Percentiles rank a stretch among this genome's conserved stretches.
Conservation (phyloP, 2,113 vertebrate genomes). For the Campylomormyrus tamandua region DNA sequence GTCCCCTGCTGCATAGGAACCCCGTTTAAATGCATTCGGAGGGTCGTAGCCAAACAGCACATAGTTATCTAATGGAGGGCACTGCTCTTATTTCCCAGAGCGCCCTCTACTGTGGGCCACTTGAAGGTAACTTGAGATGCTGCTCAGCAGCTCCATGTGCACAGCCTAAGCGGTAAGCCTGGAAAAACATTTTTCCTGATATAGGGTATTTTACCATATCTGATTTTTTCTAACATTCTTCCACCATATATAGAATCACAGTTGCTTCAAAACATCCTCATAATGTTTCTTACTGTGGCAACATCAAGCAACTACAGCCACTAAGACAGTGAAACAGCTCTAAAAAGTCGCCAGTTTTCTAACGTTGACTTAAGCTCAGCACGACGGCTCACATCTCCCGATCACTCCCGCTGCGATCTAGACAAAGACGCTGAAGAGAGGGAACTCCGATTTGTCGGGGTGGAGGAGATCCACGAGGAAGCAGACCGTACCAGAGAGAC, state of each 20-base stretch:
- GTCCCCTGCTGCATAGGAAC: not conserved
- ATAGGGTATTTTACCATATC: not conserved
- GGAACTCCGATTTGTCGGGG: constrained; percentile 76
- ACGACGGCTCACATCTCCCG: not conserved
- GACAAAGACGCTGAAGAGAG: constrained; percentile 82
- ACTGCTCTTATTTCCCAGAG: not conserved
- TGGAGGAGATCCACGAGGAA: constrained; percentile 83
- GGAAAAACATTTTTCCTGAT: not conserved
- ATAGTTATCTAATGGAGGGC: not conserved
- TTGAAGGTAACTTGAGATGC: not conserved
- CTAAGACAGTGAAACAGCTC: not conserved
- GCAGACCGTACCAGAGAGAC: constrained; percentile 77
- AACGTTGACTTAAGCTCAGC: not conserved
- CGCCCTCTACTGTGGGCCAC: not conserved
- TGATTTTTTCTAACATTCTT: not conserved
- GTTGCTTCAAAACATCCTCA: not conserved
- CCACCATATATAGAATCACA: not conserved
- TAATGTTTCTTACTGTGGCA: not conserved
- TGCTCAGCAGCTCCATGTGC: not conserved
- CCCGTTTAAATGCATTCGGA: not conserved
- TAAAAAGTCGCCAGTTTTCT: not conserved
- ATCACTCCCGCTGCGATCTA: constrained; percentile 43
- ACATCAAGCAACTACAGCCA: constrained; percentile 7
- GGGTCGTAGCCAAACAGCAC: not conserved
- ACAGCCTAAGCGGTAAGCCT: not conserved